Percentiles rank a stretch among this genome's conserved stretches.
phyloP scores from a whole-genome alignment of 2,888 invertebrate species.

The Clostera curtula region DNA sequence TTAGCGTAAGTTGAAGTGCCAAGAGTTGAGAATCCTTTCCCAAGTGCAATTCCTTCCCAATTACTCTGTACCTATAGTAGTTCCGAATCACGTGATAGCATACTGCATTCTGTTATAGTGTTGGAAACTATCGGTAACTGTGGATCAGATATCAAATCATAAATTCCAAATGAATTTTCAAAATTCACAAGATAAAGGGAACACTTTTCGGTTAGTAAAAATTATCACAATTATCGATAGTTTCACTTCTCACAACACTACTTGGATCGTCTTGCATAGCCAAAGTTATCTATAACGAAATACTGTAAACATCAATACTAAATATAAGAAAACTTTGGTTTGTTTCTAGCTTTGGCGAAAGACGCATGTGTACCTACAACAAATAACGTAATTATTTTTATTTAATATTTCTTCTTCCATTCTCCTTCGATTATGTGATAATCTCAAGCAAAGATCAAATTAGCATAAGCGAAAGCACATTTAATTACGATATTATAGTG shows the following conservation, averaged over 20 bases:
- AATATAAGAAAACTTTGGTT: constrained; percentile 6
- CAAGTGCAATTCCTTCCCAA: constrained; percentile 67
- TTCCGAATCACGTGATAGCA: no score
- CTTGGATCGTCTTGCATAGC: constrained; percentile 37
- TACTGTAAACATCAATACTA: constrained; percentile 26
- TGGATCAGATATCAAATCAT: no score
- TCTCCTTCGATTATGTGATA: constrained; percentile 26
- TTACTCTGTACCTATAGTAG: constrained; percentile 37
- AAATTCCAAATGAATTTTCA: no score
- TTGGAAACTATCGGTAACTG: no score
- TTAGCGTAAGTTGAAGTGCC: constrained; percentile 69
- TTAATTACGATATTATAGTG: constrained; percentile 25
- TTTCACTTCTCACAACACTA: constrained; percentile 15
- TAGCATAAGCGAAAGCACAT: no score
- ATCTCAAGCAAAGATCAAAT: constrained; percentile 48
- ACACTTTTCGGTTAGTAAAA: neutral
- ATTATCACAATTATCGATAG: no score
- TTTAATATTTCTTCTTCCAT: constrained; percentile 12
- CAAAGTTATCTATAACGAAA: constrained; percentile 30
- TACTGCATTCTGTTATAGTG: no score
- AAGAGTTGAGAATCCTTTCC: constrained; percentile 57
- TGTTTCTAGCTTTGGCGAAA: constrained; percentile 14
- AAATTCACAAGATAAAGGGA: neutral
- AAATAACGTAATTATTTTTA: constrained; percentile 11
- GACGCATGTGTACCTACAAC: constrained; percentile 12